Evolutionary conservation across 1,140 invertebrate genomes (phyloP), one percentile per base, ranked within the genome.

Genomic region (Lithobius niger): DNA sequence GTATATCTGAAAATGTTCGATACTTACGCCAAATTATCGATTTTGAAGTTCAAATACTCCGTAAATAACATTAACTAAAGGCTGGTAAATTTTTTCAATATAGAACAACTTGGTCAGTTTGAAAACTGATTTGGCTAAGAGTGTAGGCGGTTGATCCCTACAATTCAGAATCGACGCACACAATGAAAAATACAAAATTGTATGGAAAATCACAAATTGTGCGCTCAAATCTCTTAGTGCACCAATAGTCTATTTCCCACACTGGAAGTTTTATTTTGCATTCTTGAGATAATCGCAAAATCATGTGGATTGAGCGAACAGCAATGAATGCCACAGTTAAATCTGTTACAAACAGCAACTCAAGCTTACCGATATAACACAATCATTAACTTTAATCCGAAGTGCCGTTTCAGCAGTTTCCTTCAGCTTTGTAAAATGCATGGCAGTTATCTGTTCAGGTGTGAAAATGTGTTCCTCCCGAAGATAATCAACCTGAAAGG

Each of bases 391-490:
- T 69, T 90, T 87, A 19, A 86, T 89, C 66, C 88, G 83, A 50
- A 96, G 71, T n/a, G 83, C 86, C 55, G 69, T 77, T 62, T 90
- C 84, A 16, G 94, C 88, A 53, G 82, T 87, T 64, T 92, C 85
- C 69, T 96, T 98, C 45, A 99, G 74, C 73, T 99, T 99, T 31
- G 92, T 97, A 58, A 99, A 84, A 18, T 99, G 74, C 88, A 97
- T 97, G 15, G 89, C 93, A 24, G 89, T 86, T 63, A 98, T 81
- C 76, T 99, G 96, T 72, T 95, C 88, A 0, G 92, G 85, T n/a
- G 82, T 81, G 69, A 98, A 97, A 15, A 82, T 71, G 57, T 87
- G 81, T 51, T 88, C 81, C 70, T 96, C 84, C 56, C 80, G 82
- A 60, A 94, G 74, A 69, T 96, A 97, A 62, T 83, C 80, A 53